Percentiles rank a stretch among this genome's conserved stretches.
phyloP scores from a whole-genome alignment of 1,140 invertebrate genomes.

The Philaenus spumarius region DNA sequence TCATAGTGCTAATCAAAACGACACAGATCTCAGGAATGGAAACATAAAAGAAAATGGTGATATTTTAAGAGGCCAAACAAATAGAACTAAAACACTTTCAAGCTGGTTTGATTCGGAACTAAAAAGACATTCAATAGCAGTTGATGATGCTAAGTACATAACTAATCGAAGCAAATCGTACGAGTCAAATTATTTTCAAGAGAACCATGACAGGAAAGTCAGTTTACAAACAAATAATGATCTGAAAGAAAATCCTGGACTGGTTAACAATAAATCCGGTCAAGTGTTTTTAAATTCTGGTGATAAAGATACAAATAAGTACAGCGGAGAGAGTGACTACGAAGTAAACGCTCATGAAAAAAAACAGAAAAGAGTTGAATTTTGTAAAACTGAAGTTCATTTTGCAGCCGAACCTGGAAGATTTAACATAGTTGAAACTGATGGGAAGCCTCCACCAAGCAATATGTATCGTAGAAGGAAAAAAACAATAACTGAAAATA shows the following conservation, averaged over 20 bases:
- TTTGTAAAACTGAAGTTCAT: conserved; percentile 79
- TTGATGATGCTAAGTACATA: conserved; percentile 47
- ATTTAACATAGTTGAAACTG: conserved; percentile 79
- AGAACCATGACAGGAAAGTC: background rate
- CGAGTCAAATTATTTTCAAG: background rate
- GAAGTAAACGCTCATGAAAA: conserved; percentile 30
- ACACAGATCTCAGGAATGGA: too few relatives aligned
- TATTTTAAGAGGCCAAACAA: too few relatives aligned
- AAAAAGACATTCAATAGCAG: conserved; percentile 51
- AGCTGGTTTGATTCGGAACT: conserved; percentile 20
- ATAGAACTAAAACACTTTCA: conserved; percentile 12
- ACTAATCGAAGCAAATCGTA: conserved; percentile 27
- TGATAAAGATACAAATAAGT: conserved; percentile 4
- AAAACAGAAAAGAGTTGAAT: conserved; percentile 67
- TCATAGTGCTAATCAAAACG: background rate
- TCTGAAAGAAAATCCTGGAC: background rate
- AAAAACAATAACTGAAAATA: conserved; percentile 27
- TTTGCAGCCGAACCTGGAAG: conserved; percentile 75
- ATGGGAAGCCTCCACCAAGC: conserved; percentile 73
- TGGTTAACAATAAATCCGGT: too few relatives aligned
- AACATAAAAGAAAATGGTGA: too few relatives aligned
- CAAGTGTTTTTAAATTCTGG: too few relatives aligned
- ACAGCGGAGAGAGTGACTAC: conserved; percentile 5
- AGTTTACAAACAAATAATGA: background rate
- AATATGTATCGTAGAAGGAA: conserved; percentile 60